These are phyloP conservation scores for Zophobas morio DNA, from an alignment of 1,140 invertebrate genomes.

Conservation along the genomic window DNA sequence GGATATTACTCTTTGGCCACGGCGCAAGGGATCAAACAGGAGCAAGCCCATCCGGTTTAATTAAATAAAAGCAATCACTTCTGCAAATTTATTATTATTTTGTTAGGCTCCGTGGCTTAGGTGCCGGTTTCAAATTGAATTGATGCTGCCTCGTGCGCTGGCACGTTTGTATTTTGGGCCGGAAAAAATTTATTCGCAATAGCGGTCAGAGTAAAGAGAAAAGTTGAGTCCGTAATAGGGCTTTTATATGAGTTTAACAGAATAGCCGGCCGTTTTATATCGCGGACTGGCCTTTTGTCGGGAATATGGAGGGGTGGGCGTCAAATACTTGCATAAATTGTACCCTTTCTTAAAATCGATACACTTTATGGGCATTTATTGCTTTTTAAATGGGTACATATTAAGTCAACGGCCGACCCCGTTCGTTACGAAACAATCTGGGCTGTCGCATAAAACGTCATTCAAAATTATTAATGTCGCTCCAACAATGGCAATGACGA, in stretches of 20 bases:
- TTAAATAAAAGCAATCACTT: conserved; percentile 2
- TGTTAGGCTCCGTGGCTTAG: neutral
- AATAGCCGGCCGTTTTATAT: conserved; percentile 30
- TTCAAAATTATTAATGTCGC: conserved; percentile 2
- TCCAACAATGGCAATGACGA: conserved; percentile 4
- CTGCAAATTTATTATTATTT: conserved; percentile 6
- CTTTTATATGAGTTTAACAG: conserved; percentile 38
- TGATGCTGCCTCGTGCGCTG: conserved; percentile 10
- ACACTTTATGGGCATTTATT: conserved; percentile 29
- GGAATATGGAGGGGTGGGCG: conserved; percentile 11
- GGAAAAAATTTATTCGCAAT: conserved; percentile 36
- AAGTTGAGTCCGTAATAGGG: conserved; percentile 34
- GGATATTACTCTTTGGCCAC: neutral
- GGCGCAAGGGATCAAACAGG: neutral
- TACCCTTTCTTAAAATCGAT: conserved; percentile 42
- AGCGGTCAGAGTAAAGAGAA: conserved; percentile 39
- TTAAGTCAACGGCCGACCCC: conserved; percentile 14
- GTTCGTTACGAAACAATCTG: neutral
- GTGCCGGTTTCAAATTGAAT: neutral
- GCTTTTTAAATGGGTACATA: conserved; percentile 2
- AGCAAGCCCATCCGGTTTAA: conserved; percentile 5
- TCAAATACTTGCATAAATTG: conserved; percentile 38
- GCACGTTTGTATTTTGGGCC: conserved; percentile 13
- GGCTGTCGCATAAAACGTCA: neutral
- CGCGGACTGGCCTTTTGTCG: conserved; percentile 12